phyloP scores from a whole-genome alignment of 2,113 vertebrate species.

The Elephantulus edwardii region DNA sequence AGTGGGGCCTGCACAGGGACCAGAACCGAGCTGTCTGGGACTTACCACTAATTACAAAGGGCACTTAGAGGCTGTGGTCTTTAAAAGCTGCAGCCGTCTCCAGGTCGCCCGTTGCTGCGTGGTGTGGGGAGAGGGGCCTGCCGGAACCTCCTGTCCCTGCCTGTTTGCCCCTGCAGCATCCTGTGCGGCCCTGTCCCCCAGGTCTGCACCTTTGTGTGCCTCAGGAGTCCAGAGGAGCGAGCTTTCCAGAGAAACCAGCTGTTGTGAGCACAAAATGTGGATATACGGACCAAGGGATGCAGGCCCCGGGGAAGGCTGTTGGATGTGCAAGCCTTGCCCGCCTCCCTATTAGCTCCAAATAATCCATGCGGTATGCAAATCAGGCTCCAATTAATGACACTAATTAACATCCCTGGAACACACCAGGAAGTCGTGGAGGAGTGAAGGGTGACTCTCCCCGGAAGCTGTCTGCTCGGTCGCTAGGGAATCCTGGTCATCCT shows the following conservation, averaged over 20 bases:
- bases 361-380: constrained; percentile 63
- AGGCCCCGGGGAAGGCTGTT: background rate
- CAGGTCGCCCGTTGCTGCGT: background rate
- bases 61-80: constrained; percentile 41
- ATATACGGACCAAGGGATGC: background rate
- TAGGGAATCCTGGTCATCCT: background rate
- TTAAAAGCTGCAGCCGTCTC: constrained; percentile 32
- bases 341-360: constrained; percentile 38
- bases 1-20: background rate
- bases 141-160: constrained; percentile 43
- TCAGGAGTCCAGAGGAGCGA: background rate
- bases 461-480: background rate
- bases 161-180: background rate
- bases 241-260: constrained; percentile 36
- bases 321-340: background rate
- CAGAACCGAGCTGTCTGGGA: constrained; percentile 30
- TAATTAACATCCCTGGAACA: constrained; percentile 54
- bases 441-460: background rate
- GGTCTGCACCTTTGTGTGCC: constrained; percentile 54
- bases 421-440: background rate
- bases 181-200: background rate
- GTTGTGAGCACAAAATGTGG: background rate
- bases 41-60: constrained; percentile 61
- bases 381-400: constrained; percentile 48
- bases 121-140: constrained; percentile 6